These are phyloP conservation scores for Drosophila infuscata DNA, from an alignment of 2,888 invertebrate genomes.

Conservation along the genomic window DNA sequence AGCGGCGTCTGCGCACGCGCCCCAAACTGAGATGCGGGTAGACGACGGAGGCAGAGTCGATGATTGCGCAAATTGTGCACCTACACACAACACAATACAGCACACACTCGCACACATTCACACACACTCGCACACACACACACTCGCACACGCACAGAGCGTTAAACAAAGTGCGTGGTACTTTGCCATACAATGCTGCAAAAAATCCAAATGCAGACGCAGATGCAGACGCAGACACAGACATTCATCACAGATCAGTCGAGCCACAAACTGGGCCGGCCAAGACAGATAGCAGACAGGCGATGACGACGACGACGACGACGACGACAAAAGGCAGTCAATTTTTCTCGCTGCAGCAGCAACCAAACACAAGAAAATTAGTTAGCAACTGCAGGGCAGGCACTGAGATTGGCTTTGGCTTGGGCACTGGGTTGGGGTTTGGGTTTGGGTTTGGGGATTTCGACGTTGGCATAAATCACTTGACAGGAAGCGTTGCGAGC, in stretches of 20 bases:
- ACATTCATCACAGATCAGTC: conserved; percentile 77
- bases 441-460: conserved; percentile 21
- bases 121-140: not conserved
- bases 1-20: conserved; percentile 70
- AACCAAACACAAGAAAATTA: conserved; percentile 77
- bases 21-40: conserved; percentile 38
- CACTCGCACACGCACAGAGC: conserved; percentile 1
- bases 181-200: conserved; percentile 57
- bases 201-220: conserved; percentile 26
- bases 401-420: conserved; percentile 24
- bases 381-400: conserved; percentile 51
- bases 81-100: conserved; percentile 60
- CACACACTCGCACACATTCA: not conserved
- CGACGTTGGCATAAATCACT: conserved; percentile 78
- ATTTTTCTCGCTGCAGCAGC: conserved; percentile 63
- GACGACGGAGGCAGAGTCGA: conserved; percentile 46
- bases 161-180: conserved; percentile 75
- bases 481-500: conserved; percentile 79
- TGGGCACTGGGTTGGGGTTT: conserved; percentile 3
- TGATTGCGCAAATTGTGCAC: conserved; percentile 79
- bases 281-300: conserved; percentile 51
- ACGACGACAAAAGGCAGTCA: conserved; percentile 73
- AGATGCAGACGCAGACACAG: conserved; percentile 35
- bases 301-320: conserved; percentile 29
- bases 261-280: conserved; percentile 58